These are phyloP conservation scores for Drosophila pallidifrons DNA, from an alignment of 1,140 invertebrate genomes.

Conservation along the genomic window DNA sequence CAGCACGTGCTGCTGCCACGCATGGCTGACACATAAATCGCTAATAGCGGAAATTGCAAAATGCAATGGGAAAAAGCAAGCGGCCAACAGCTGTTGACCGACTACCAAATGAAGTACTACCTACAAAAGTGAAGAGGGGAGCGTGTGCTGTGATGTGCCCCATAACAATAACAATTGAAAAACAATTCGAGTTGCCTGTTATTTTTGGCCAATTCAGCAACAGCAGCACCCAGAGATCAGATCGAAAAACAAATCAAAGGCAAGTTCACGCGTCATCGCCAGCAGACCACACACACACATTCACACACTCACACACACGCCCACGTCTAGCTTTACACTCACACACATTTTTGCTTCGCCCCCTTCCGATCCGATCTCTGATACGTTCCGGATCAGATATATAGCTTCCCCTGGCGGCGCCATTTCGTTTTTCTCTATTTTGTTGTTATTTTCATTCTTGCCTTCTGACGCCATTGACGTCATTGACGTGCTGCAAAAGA, in stretches of 20 bases:
- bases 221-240: neutral
- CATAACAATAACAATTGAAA: constrained; percentile 35
- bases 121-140: neutral
- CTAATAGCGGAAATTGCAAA: constrained; percentile 19
- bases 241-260: constrained; percentile 73
- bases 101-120: neutral
- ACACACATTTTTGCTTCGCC: too few species aligned
- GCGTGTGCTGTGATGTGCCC: constrained; percentile 7
- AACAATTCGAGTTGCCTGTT: constrained; percentile 41
- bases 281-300: constrained; percentile 25
- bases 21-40: constrained; percentile 14
- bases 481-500: constrained; percentile 76
- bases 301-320: constrained; percentile 47
- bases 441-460: constrained; percentile 35
- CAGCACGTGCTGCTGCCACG: constrained; percentile 19
- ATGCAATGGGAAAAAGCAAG: neutral
- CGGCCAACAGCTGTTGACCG: constrained; percentile 1
- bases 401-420: constrained; percentile 34
- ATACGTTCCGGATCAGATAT: too few species aligned
- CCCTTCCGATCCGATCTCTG: neutral
- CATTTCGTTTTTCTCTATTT: constrained; percentile 33
- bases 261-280: constrained; percentile 80
- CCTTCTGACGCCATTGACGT: constrained; percentile 76
- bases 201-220: constrained; percentile 63
- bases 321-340: constrained; percentile 68